phyloP scores from a whole-genome alignment of 1,140 invertebrate species.

The Drosophila melanogaster region DNA sequence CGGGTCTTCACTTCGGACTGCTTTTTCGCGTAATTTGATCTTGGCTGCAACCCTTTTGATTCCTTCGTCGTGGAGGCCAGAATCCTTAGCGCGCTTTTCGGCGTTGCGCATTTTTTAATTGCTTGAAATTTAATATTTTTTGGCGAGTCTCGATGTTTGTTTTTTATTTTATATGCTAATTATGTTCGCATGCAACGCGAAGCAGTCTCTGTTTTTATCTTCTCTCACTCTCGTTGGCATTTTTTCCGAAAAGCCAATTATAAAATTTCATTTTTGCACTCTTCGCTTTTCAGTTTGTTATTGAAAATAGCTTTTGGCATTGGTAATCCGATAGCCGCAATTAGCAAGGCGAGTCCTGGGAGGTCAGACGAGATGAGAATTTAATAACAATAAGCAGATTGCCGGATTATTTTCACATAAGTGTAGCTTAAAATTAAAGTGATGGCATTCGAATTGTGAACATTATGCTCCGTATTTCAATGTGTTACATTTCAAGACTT shows the following conservation, averaged over 20 bases:
- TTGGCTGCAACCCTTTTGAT: conserved; percentile 52
- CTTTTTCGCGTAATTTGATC: conserved; percentile 62
- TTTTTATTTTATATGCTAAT: conserved; percentile 74
- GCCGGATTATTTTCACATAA: conserved; percentile 33
- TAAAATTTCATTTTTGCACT: conserved; percentile 77
- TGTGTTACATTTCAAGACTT: not conserved
- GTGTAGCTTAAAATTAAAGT: not conserved
- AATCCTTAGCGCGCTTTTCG: conserved; percentile 61
- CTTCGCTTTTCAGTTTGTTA: conserved; percentile 54
- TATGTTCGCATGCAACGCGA: conserved; percentile 68
- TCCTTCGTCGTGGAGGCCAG: conserved; percentile 17
- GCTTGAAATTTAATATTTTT: conserved; percentile 81
- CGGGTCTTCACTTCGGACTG: conserved; percentile 12
- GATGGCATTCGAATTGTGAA: not conserved
- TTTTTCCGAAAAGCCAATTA: conserved; percentile 73
- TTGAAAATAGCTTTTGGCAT: conserved; percentile 72
- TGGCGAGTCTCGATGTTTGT: conserved; percentile 37
- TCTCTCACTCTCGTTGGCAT: conserved; percentile 12
- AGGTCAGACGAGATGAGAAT: conserved; percentile 34
- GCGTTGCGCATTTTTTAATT: conserved; percentile 71
- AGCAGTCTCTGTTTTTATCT: conserved; percentile 47
- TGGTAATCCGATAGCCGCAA: conserved; percentile 73
- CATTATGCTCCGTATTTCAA: no score
- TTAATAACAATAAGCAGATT: conserved; percentile 67
- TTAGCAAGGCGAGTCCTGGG: conserved; percentile 50